These are phyloP conservation scores for Leptinotarsa rubiginosa DNA, from an alignment of 2,888 invertebrate species.

Conservation along the genomic window DNA sequence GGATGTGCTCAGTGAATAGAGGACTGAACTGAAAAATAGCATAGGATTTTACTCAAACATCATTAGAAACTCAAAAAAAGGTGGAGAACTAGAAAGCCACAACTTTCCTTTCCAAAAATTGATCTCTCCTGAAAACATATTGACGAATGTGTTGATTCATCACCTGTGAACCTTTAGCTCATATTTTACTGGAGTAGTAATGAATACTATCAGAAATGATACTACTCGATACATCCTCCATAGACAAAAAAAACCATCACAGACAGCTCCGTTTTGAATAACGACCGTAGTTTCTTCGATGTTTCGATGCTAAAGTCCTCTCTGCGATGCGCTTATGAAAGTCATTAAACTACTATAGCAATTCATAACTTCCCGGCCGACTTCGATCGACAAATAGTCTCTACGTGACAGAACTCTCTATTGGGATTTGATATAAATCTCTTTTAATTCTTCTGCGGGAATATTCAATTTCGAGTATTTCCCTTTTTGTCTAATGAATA, in stretches of 20 bases:
- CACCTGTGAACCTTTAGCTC: too few relatives aligned
- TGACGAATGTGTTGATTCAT: too few relatives aligned
- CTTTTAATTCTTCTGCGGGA: neutral
- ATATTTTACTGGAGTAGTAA: too few relatives aligned
- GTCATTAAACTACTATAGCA: neutral
- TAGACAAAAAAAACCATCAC: neutral
- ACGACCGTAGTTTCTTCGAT: neutral
- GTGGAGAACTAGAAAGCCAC: too few relatives aligned
- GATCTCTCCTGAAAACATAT: too few relatives aligned
- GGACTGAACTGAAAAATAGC: too few relatives aligned
- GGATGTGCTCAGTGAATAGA: too few relatives aligned
- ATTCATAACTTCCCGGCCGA: neutral
- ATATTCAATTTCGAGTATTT: neutral
- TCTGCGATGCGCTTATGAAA: neutral
- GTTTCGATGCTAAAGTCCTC: neutral
- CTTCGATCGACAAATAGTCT: conserved; percentile 12
- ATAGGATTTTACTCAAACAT: too few relatives aligned
- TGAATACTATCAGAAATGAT: neutral
- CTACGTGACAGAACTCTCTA: neutral
- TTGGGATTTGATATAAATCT: conserved; percentile 5
- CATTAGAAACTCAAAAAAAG: too few relatives aligned
- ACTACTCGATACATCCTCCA: neutral
- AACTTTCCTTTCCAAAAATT: too few relatives aligned
- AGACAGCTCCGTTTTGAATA: neutral
- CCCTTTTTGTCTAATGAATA: neutral